Base-by-base conservation (phyloP, 2,888 invertebrate species). In the Drosophila fulvimacula region DNA sequence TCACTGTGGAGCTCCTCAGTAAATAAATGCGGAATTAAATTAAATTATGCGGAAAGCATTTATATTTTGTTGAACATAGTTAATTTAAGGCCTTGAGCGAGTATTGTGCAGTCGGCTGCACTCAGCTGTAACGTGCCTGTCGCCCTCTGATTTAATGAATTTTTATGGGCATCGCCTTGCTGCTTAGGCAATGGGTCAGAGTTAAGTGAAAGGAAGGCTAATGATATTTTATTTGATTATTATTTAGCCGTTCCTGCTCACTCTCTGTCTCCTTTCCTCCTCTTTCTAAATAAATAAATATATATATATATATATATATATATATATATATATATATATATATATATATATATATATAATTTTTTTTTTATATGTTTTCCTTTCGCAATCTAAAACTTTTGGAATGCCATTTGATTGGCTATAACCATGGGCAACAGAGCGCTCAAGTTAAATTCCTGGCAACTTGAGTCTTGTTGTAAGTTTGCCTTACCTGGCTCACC, bases 371-470 rank as follows among this genome's bases (percentile, higher is more conserved):
- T 17, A 27, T 36, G 7, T 32, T 19, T 7, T 32, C 32, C 21
- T 10, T n/a, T 17, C 13, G 38, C 27, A 53, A 38, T 24, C n/a
- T 53, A 17, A 38, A 53, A 53, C 7, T 38, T 55, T 19, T 55
- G 15, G 19, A 39, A 39, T 30, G 30, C 3, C 19, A 41, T 55
- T 41, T 30, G 19, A 36, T 57, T 46, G 57, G 13, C 5, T 27
- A 27, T 46, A 57, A 13, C 44, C 44, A 27, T 10, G 36, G 44
- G 46, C 57, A 57, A 46, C 57, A 19, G 17, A 27, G 36, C 24
- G 17, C 36, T 17, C 13, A 27, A 44, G 34, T 36, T 42, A 6
- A 56, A 32, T 34, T 34, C 21, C 42, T 11, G 42, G 17, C n/a
- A 44, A 56, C 24, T 24, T 11, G 42, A 42, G 49, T 9, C 32